Evolutionary conservation across 2,888 invertebrate species (phyloP), one percentile per base, ranked within the genome.

Genomic region (Apamea epomidion): DNA sequence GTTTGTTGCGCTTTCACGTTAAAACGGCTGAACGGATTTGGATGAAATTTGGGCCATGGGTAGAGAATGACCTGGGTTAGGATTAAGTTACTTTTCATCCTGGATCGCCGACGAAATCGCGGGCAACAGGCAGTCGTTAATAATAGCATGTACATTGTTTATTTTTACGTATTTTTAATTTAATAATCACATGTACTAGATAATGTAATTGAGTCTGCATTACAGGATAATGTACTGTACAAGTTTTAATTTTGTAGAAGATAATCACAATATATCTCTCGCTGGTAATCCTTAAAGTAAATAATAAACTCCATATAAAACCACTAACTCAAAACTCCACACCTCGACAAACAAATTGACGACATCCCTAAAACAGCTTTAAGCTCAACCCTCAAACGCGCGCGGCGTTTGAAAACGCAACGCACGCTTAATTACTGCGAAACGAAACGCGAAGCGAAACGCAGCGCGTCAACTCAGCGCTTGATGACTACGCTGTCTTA

Each of bases 361-460:
- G 67, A 82, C 85, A 85, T 76, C 79, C 74, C 85, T 85, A 76
- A 68, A 71, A 84, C 80, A 71, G 16, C n/a, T 4, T 18, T 42
- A 37, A n/a, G 67, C 37, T 65, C 75, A 87, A 87, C 86, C 86
- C 86, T 82, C 82, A 48, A 85, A 67, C 48, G 85, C 85, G 84
- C 68, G 78, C 73, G 76, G 74, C 76, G 81, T 84, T 87, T 51
- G 81, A 90, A 93, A 93, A 82, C 90, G 95, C 95, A 90, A 88
- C 92, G 94, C 90, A 81, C 85, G 94, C 95, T 94, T 95, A 95
- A 95, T 94, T 92, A 94, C 91, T 82, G 84, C 87, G 87, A 84
- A 83, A 83, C 88, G 87, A 80, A 80, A 82, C 85, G 83, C 87
- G 80, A 78, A 76, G 81, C 85, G 79, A 69, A 76, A 76, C 88